Evolutionary conservation across 2,113 vertebrate genomes (phyloP).

Genomic region (Martes martes): DNA sequence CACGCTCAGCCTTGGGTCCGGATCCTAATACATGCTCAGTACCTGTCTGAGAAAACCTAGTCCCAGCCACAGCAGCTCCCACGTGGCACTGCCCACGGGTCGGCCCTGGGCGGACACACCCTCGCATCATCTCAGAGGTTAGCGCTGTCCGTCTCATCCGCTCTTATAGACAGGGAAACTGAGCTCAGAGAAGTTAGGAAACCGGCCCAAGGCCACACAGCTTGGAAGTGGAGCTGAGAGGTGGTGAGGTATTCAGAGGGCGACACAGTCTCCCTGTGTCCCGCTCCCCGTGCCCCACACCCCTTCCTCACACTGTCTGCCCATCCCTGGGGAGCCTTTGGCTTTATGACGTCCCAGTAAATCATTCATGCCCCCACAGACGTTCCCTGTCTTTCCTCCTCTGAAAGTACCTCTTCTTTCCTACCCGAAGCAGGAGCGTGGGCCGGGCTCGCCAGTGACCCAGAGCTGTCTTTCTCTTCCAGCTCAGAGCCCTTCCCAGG

Average conservation of each 20-base stretch:
- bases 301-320: fast-evolving
- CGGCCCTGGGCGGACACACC: background rate
- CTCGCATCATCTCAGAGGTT: background rate
- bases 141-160: background rate
- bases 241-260: fast-evolving
- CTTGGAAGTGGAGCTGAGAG: background rate
- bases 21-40: background rate
- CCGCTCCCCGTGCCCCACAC: fast-evolving
- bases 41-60: background rate
- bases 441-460: fast-evolving
- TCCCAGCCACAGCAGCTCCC: fast-evolving
- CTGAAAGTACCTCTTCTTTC: background rate
- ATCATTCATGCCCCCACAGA: fast-evolving
- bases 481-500: constrained; percentile 83
- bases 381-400: background rate
- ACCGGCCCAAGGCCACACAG: background rate
- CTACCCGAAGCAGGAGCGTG: fast-evolving
- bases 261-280: fast-evolving
- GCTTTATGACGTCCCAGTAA: background rate
- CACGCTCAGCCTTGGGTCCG: fast-evolving
- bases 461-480: background rate
- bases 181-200: background rate
- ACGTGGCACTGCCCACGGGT: fast-evolving
- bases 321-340: background rate
- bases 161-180: background rate